Base-by-base conservation (phyloP, 2,888 invertebrate genomes). In the Smittia aterrima region DNA sequence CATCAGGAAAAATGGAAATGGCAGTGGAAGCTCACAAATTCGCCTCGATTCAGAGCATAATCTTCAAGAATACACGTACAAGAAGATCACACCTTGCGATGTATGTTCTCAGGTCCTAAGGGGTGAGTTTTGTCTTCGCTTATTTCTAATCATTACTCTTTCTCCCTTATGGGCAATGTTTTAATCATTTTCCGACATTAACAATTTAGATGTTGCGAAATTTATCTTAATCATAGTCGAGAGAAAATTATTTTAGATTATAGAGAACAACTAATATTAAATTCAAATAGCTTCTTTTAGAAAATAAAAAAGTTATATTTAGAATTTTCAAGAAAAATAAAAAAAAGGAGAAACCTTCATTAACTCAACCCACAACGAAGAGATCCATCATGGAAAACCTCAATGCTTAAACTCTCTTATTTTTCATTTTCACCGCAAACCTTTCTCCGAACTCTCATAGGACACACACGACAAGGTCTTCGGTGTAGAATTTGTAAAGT, bases 41-140 rank as follows among this genome's bases (percentile, higher is more conserved):
- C 81, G 82, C 76, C 81, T 81, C 70, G 79, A 82, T 77, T 82
- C 82, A 77, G 83, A 83, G 77, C 96, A 96, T 84, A 90, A 92
- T 81, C 92, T 95, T 85, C 93, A 94, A 84, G 95, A 96, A 83
- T 93, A 96, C 84, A 96, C 95, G 38, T 96, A 95, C 84, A 94
- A 95, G 85, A 96, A 95, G 85, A 95, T 96, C 79, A 95, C 95
- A 64, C 95, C 95, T 27, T 96, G 96, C 83, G 96, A 96, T 83
- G 90, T 94, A 78, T 96, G 96, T 84, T 93, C 93, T 76, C 94
- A 95, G 86, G 93, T 96, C 74, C 86, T 96, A 75, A 87, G 95
- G 87, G 94, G 94, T 93, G 85, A 85, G 84, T 78, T 38, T 16
- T 67, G 40, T 11, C 41, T 67, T 9, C 11, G 9, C 25, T n/a